Evolutionary conservation across 2,797 vertebrate genomes (phyloP), one percentile per base, ranked within the genome.

Genomic region (Xenentodon cancila): DNA sequence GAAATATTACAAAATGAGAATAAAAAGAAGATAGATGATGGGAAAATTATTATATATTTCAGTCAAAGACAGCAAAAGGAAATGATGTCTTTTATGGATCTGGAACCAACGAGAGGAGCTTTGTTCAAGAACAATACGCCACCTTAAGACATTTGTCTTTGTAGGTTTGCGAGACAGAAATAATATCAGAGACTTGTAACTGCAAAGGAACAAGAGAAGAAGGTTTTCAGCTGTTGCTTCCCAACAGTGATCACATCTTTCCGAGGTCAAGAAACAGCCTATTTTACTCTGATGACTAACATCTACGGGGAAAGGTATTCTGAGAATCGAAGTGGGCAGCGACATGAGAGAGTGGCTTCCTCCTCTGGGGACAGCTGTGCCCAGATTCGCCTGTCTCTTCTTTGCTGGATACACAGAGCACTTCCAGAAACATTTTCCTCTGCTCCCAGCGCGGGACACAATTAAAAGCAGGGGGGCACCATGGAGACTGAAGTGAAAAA

Each of bases 351-450:
- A 82, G 74, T n/a, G 64, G 77, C 78, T 82, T 84, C 79, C 73
- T 79, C 74, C 85, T 76, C 81, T 16, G 21, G 83, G 82, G 79
- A 79, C 68, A 64, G 64, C 75, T 69, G 68, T 87, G 89, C 88
- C 88, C 85, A 84, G 88, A 79, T 88, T 82, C 85, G 89, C 84
- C 82, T 82, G 71, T 54, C 52, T 86, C 81, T 77, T 86, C 81
- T 77, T 77, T 49, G 27, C 45, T 70, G 54, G 69, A 64, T 68
- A 73, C 59, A 60, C 64, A 71, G 70, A 68, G 58, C 65, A 62
- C 52, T 74, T 68, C 63, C 65, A 73, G 59, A 53, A 64, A 57
- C 78, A 43, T 73, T 72, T 66, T 75, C 43, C 59, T 64, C 68
- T 30, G 62, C 49, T 84, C 88, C 85, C 81, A 87, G 76, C 64